A percentile compares a stretch with the other conserved stretches of the same genome.
phyloP scores from a whole-genome alignment of 2,113 vertebrate genomes.

The Onychorhynchus coronatus region DNA sequence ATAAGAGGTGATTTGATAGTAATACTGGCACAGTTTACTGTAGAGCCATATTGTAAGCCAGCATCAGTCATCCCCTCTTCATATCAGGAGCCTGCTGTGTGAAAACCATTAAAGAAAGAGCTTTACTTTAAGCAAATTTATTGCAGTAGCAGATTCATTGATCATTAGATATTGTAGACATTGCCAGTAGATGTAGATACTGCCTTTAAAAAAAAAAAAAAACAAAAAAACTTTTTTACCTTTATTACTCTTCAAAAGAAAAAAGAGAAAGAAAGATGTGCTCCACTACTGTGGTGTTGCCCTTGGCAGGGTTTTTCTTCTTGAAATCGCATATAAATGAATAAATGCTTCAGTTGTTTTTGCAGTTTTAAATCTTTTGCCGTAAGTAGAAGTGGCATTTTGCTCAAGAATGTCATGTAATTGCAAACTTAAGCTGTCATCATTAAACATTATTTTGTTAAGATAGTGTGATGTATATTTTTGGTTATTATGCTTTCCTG shows the following conservation, averaged over 20 bases:
- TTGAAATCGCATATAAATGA: conserved; percentile 50
- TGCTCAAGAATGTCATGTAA: conserved; percentile 36
- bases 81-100: conserved; percentile 19
- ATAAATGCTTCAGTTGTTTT: conserved; percentile 49
- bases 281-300: conserved; percentile 10
- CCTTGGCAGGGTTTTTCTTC: conserved; percentile 53
- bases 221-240: conserved; percentile 14
- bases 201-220: too few species aligned
- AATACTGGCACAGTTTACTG: background rate
- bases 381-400: conserved; percentile 46
- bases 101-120: conserved; percentile 25
- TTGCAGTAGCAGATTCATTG: conserved; percentile 8
- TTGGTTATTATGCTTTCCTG: conserved; percentile 5
- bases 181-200: conserved; percentile 7
- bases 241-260: conserved; percentile 7
- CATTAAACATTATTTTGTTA: conserved; percentile 62
- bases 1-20: background rate
- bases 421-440: conserved; percentile 53
- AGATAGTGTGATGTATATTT: conserved; percentile 42
- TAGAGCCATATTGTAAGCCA: conserved; percentile 1
- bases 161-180: conserved; percentile 20
- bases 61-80: conserved; percentile 25
- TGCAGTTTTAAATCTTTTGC: conserved; percentile 44
- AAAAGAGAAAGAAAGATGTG: background rate
- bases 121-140: conserved; percentile 35